Conservation (phyloP, 2,797 vertebrate species). For the Gorsachius magnificus region DNA sequence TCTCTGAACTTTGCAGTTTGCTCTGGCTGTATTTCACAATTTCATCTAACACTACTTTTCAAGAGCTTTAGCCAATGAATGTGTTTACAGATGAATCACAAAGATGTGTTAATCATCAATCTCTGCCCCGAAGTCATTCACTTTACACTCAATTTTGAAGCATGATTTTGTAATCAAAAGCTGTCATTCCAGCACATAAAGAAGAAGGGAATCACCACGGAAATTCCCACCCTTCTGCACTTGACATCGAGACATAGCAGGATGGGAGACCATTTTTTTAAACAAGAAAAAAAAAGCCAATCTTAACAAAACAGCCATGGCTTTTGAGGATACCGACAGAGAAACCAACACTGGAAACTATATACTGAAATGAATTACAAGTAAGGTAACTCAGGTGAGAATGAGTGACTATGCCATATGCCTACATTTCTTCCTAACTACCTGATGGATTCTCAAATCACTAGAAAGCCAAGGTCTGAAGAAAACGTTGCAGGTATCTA, state of each 20-base stretch:
- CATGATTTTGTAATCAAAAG: not conserved
- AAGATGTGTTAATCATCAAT: not conserved
- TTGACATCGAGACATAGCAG: not conserved
- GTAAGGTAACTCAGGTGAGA: not conserved
- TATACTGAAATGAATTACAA: not conserved
- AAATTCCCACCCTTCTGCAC: not conserved
- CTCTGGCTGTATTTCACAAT: slow-evolving; percentile 13
- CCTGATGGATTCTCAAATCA: not conserved
- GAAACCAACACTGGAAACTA: not conserved
- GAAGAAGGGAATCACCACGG: not conserved
- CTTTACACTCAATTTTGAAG: not conserved
- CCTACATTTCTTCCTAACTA: not conserved
- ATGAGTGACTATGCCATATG: not conserved
- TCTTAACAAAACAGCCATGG: not conserved
- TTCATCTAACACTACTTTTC: not conserved
- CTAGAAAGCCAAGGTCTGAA: not conserved
- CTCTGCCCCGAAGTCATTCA: not conserved
- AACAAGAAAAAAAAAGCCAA: not conserved
- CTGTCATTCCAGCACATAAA: not conserved
- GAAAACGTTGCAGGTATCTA: not conserved
- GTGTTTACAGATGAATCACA: slow-evolving; percentile 5
- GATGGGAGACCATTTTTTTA: not conserved
- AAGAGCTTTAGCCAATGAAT: not conserved
- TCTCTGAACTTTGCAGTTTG: not conserved
- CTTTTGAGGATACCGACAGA: not conserved